Conservation (phyloP, 1,140 invertebrate genomes). For the Drosophila gunungcola region DNA sequence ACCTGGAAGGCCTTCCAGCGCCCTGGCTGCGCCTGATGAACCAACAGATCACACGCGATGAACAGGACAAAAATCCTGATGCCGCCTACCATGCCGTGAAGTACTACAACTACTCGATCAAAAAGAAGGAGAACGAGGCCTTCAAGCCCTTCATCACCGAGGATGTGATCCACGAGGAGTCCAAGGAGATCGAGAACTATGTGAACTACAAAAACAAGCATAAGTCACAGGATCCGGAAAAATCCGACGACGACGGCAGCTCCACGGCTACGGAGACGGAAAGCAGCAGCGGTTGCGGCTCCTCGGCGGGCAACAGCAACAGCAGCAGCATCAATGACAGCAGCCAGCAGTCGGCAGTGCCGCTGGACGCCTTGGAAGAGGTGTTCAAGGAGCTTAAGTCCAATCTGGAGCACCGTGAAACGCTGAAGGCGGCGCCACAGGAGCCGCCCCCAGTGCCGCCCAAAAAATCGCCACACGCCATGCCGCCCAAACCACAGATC, state of each 20-base stretch:
- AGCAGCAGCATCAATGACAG: constrained; percentile 77
- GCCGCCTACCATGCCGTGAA: constrained; percentile 94
- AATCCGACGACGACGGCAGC: constrained; percentile 74
- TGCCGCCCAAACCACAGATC: constrained; percentile 84
- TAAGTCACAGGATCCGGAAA: constrained; percentile 86
- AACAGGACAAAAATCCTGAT: constrained; percentile 96
- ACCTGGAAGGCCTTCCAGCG: constrained; percentile 90
- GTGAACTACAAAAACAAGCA: constrained; percentile 89
- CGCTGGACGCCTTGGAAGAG: constrained; percentile 66
- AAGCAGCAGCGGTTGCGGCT: constrained; percentile 69
- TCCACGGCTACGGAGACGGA: constrained; percentile 60
- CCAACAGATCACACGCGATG: constrained; percentile 93
- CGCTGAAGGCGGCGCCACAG: constrained; percentile 50
- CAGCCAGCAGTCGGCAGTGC: constrained; percentile 69
- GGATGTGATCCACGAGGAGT: constrained; percentile 91
- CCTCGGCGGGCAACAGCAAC: constrained; percentile 69
- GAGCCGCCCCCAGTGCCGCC: constrained; percentile 84
- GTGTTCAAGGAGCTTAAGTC: constrained; percentile 79
- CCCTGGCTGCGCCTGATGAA: constrained; percentile 92
- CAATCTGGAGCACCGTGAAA: constrained; percentile 71
- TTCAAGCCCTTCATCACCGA: constrained; percentile 93
- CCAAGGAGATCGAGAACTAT: constrained; percentile 91
- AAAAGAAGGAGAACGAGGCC: constrained; percentile 89
- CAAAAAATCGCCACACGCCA: constrained; percentile 73
- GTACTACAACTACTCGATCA: constrained; percentile 95